phyloP scores from a whole-genome alignment of 2,888 invertebrate genomes.

The Plagodis dolabraria region DNA sequence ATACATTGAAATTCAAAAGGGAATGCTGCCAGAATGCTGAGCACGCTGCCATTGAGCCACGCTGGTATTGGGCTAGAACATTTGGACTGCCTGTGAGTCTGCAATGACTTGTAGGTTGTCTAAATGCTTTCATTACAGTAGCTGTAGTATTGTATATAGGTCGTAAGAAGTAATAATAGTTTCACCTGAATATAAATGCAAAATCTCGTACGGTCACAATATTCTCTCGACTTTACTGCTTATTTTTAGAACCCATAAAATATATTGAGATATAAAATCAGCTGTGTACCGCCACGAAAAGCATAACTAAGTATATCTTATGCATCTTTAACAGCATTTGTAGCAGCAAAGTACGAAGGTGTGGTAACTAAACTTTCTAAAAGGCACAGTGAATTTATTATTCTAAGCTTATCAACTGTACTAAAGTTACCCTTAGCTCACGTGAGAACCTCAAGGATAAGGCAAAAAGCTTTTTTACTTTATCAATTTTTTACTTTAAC shows the following conservation, averaged over 20 bases:
- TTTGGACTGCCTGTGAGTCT: too few relatives aligned
- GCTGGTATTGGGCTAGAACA: too few relatives aligned
- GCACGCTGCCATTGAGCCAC: too few relatives aligned
- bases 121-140: too few relatives aligned
- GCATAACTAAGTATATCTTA: neutral
- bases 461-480: slow-evolving; percentile 53
- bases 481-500: slow-evolving; percentile 50
- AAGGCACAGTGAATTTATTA: slow-evolving; percentile 37
- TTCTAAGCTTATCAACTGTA: slow-evolving; percentile 37
- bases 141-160: too few relatives aligned
- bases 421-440: slow-evolving; percentile 45
- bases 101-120: too few relatives aligned
- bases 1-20: too few relatives aligned
- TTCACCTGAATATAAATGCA: neutral
- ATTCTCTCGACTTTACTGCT: neutral
- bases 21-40: too few relatives aligned
- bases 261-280: slow-evolving; percentile 4
- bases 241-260: slow-evolving; percentile 1
- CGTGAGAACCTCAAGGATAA: slow-evolving; percentile 50
- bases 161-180: too few relatives aligned
- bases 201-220: neutral
- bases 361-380: slow-evolving; percentile 38
- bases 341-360: slow-evolving; percentile 11
- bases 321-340: slow-evolving; percentile 3
- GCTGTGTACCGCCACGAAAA: neutral